These are phyloP conservation scores for Euclidia mi DNA, from an alignment of 2,888 invertebrate genomes.

Conservation along the genomic window DNA sequence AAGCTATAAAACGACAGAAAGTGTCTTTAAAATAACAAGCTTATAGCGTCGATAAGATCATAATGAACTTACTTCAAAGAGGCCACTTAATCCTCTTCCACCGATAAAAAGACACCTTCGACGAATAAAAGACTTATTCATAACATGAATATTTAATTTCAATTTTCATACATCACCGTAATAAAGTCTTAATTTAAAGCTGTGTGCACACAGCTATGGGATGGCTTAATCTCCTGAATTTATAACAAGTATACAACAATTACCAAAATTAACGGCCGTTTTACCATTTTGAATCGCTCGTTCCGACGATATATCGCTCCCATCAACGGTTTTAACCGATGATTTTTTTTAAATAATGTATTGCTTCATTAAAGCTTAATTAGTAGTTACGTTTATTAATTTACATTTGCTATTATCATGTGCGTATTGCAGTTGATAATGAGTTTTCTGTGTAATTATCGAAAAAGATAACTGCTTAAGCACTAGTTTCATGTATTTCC, in stretches of 20 bases:
- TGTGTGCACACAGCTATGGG: slow-evolving; percentile 39
- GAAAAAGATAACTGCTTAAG: no score
- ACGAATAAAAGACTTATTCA: slow-evolving; percentile 7
- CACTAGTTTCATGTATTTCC: no score
- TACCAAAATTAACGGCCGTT: slow-evolving; percentile 76
- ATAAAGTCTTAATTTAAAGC: slow-evolving; percentile 56
- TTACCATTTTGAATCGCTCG: slow-evolving; percentile 70
- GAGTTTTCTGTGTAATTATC: no score
- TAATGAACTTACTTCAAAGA: no score
- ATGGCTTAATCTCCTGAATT: slow-evolving; percentile 75
- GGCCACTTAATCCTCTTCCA: neutral
- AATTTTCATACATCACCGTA: slow-evolving; percentile 48
- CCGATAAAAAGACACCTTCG: no score
- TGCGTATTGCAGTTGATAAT: slow-evolving; percentile 1
- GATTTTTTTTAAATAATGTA: slow-evolving; percentile 87
- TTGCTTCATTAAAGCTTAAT: slow-evolving; percentile 82
- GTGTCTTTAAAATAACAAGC: no score
- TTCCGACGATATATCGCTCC: slow-evolving; percentile 67
- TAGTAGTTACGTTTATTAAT: slow-evolving; percentile 66
- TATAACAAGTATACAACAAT: slow-evolving; percentile 81
- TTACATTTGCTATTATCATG: slow-evolving; percentile 44
- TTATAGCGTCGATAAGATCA: no score
- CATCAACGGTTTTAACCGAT: slow-evolving; percentile 68
- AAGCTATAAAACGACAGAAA: no score
- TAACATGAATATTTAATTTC: slow-evolving; percentile 47